Evolutionary conservation across 1,140 invertebrate species (phyloP).

Genomic region (Aricia agestis): DNA sequence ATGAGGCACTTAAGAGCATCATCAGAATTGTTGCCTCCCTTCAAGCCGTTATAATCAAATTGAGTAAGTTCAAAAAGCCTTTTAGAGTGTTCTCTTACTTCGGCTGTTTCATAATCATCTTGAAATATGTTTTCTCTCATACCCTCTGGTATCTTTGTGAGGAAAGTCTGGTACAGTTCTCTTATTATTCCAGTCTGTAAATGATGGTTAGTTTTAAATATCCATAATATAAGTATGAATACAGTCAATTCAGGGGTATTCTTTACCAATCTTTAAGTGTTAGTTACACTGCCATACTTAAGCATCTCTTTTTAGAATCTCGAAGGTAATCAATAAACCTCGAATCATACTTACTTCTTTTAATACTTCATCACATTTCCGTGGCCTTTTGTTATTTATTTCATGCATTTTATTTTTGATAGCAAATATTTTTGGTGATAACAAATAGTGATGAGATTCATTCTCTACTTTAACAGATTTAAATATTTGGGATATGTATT

Average conservation of each 20-base stretch:
- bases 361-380: conserved; percentile 26
- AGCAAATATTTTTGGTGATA: conserved; percentile 40
- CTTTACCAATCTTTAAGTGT: too few species aligned
- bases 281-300: too few species aligned
- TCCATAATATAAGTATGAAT: neutral
- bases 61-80: conserved; percentile 47
- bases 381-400: conserved; percentile 35
- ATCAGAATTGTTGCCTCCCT: conserved; percentile 54
- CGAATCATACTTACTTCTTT: conserved; percentile 35
- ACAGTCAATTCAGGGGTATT: conserved; percentile 6
- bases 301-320: too few species aligned
- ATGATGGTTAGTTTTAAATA: neutral
- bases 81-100: conserved; percentile 44
- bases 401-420: conserved; percentile 32
- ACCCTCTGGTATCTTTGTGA: conserved; percentile 28
- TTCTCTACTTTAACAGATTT: conserved; percentile 28
- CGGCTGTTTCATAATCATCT: conserved; percentile 27
- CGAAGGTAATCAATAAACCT: too few species aligned
- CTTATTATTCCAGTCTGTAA: conserved; percentile 29
- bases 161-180: conserved; percentile 38
- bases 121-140: neutral
- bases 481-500: conserved; percentile 40
- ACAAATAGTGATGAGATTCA: conserved; percentile 18
- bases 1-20: conserved; percentile 46
- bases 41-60: conserved; percentile 42